Percentiles rank a stretch among this genome's conserved stretches.
These are phyloP conservation scores for Macrosteles quadrilineatus DNA, from an alignment of 1,140 invertebrate species.

Conservation along the genomic window DNA sequence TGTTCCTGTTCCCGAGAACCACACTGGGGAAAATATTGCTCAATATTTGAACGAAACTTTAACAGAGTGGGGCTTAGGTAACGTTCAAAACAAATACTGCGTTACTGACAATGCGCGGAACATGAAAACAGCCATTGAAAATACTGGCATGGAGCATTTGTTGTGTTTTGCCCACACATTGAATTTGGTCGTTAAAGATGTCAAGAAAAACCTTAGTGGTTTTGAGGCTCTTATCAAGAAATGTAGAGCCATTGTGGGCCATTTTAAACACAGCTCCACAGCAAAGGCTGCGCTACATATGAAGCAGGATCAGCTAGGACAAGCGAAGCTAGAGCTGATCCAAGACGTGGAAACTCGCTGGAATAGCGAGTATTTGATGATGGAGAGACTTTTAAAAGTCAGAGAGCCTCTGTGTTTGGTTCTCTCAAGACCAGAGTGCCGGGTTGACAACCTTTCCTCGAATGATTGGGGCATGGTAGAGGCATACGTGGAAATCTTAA, in stretches of 20 bases:
- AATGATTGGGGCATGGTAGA: slow-evolving; percentile 18
- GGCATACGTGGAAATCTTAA: slow-evolving; percentile 18
- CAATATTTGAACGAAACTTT: background rate
- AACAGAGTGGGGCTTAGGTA: background rate
- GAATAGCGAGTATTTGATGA: slow-evolving; percentile 32
- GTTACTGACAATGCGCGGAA: background rate
- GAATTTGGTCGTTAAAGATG: background rate
- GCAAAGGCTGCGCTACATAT: slow-evolving; percentile 26
- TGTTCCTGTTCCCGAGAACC: background rate
- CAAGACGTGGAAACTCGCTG: slow-evolving; percentile 28
- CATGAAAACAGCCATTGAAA: background rate
- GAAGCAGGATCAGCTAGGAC: slow-evolving; percentile 21
- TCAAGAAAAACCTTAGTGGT: background rate
- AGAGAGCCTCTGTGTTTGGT: slow-evolving; percentile 18
- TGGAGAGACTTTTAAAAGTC: slow-evolving; percentile 25
- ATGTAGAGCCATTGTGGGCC: slow-evolving; percentile 6
- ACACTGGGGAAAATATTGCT: background rate
- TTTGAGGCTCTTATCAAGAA: background rate
- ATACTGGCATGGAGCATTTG: background rate
- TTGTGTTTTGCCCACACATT: background rate
- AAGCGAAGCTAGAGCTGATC: slow-evolving; percentile 17
- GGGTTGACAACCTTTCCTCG: slow-evolving; percentile 7
- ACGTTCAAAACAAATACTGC: background rate
- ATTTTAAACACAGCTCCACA: slow-evolving; percentile 26
- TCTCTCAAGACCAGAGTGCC: background rate